phyloP scores from a whole-genome alignment of 2,113 vertebrate genomes.

The Planiliza haematocheilus region DNA sequence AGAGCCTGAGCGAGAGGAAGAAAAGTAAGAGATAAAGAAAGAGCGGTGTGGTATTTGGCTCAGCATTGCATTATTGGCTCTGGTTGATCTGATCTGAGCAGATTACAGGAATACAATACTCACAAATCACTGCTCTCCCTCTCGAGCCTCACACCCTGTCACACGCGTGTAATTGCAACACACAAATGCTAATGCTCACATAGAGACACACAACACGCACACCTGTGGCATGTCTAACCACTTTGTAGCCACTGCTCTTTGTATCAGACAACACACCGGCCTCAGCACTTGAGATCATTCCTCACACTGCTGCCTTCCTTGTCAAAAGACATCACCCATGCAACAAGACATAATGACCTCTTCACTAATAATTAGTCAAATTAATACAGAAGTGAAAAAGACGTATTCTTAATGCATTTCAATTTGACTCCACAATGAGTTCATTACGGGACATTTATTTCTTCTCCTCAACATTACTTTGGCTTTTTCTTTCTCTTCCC shows the following conservation, averaged over 20 bases:
- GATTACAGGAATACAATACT: constrained; percentile 84
- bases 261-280: constrained; percentile 15
- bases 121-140: constrained; percentile 74
- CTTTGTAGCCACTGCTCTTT: constrained; percentile 18
- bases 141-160: constrained; percentile 59
- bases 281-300: constrained; percentile 39
- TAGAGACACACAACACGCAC: constrained; percentile 26
- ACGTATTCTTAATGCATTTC: constrained; percentile 62
- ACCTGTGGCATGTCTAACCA: constrained; percentile 65
- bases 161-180: constrained; percentile 40
- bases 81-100: constrained; percentile 82
- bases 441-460: constrained; percentile 68
- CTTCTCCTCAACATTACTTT: constrained; percentile 42
- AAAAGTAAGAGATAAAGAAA: constrained; percentile 64
- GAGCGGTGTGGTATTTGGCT: constrained; percentile 78
- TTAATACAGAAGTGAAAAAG: constrained; percentile 61
- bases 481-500: constrained; percentile 22
- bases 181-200: constrained; percentile 25
- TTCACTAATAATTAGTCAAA: constrained; percentile 75
- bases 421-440: constrained; percentile 66
- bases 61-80: constrained; percentile 81
- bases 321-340: constrained; percentile 49
- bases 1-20: constrained; percentile 43
- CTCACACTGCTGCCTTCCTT: constrained; percentile 37
- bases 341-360: constrained; percentile 65